These are phyloP conservation scores for Toxotes jaculatrix DNA, from an alignment of 2,113 vertebrate genomes.

Conservation along the genomic window DNA sequence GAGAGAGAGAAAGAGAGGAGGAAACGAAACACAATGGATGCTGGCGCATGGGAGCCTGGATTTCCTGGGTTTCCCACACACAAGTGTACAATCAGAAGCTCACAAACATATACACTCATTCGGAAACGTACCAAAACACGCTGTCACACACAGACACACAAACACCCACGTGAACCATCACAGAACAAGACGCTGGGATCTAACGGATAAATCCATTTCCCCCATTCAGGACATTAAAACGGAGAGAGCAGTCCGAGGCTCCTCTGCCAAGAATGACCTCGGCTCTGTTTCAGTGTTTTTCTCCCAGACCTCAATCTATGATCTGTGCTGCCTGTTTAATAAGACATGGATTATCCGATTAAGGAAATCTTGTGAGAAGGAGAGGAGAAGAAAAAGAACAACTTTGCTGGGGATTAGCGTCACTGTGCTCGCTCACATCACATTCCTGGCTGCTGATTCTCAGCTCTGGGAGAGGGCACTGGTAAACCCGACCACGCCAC, in stretches of 20 bases:
- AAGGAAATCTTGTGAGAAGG: conserved; percentile 68
- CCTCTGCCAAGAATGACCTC: conserved; percentile 16
- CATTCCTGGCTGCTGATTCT: conserved; percentile 69
- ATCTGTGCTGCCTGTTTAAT: conserved; percentile 51
- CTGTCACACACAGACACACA: conserved; percentile 29
- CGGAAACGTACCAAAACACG: conserved; percentile 37
- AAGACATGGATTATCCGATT: conserved; percentile 72
- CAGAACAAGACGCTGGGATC: conserved; percentile 29
- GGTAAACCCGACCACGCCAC: conserved; percentile 11
- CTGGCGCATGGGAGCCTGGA: conserved; percentile 81
- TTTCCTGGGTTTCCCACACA: conserved; percentile 85
- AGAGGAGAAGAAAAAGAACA: conserved; percentile 59
- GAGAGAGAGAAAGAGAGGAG: conserved; percentile 65
- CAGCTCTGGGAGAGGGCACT: conserved; percentile 42
- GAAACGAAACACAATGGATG: conserved; percentile 81
- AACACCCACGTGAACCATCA: conserved; percentile 36
- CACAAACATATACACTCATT: conserved; percentile 64
- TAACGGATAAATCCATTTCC: conserved; percentile 23
- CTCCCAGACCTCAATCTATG: conserved; percentile 49
- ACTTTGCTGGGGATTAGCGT: conserved; percentile 66
- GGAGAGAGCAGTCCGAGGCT: conserved; percentile 16
- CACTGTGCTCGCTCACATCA: conserved; percentile 64
- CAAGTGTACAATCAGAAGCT: conserved; percentile 73
- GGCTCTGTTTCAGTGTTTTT: conserved; percentile 43
- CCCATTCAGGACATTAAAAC: conserved; percentile 35